Base-by-base conservation (phyloP, 1,140 invertebrate genomes). In the Orchestia grillus region DNA sequence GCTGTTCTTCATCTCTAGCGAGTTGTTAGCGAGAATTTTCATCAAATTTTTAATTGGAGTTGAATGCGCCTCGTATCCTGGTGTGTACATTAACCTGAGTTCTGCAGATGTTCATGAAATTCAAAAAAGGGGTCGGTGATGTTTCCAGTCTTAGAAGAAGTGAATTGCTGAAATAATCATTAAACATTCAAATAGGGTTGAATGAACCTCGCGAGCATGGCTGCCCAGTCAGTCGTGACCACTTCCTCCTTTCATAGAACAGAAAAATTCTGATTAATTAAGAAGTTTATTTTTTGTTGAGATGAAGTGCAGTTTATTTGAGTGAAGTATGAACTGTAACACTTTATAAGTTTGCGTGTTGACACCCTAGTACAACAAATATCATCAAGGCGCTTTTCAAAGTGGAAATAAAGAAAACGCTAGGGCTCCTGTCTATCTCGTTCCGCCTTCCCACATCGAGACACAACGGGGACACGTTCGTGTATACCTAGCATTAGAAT, bases 41-140 rank as follows among this genome's bases (percentile, higher is more conserved):
- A 90, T 90, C 43, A 44, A 41, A 90, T 90, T 90, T 90, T 90
- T 90, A 90, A 90, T 90, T 90, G 43, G 62, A 19, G 62, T 77
- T 77, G 62, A 77, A 77, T 77, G 62, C 62, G 36, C 62, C 15
- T 77, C 62, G 62, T 77, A 77, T 77, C 28, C 62, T 15, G 62
- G 62, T 77, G 62, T 28, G 62, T 77, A 77, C 62, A 77, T 77
- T 77, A 77, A 77, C 15, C 28, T 77, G 62, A 1, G 62, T 77
- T 77, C 62, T 23, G 62, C 1, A 19, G 62, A 77, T 77, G 15
- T 77, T 77, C 62, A 77, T 77, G 62, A 77, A 77, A 77, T 77
- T 77, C 62, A 77, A 77, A 77, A 77, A 77, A 77, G 62, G 62
- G 19, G 15, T 77, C 15, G 28, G 62, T 23, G 62, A 19, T 77